phyloP scores from a whole-genome alignment of 1,140 invertebrate species.

The Eriosoma lanigerum region DNA sequence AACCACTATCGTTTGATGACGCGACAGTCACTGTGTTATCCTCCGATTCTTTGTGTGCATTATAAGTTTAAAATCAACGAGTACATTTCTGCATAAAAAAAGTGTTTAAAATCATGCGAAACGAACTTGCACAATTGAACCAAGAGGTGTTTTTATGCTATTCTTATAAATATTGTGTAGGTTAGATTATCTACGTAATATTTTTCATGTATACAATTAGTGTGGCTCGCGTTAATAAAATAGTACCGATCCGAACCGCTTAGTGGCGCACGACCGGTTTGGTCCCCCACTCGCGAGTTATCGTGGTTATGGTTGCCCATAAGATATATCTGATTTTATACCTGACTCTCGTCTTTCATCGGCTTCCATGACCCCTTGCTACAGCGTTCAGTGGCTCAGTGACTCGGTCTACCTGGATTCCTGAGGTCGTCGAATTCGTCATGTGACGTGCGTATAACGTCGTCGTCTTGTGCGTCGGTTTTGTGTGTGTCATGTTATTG shows the following conservation, averaged over 20 bases:
- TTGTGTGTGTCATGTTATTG: slow-evolving; percentile 14
- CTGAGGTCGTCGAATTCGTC: neutral
- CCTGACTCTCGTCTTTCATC: slow-evolving; percentile 32
- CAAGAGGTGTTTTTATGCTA: too few species aligned
- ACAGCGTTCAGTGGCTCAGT: too few species aligned
- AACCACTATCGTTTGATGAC: too few species aligned
- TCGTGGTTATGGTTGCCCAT: slow-evolving; percentile 7
- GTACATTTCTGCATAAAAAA: too few species aligned
- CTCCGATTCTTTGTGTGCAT: too few species aligned
- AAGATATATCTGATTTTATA: slow-evolving; percentile 20
- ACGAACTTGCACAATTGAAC: too few species aligned
- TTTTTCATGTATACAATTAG: too few species aligned
- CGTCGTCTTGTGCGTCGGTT: neutral
- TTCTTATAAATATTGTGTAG: too few species aligned
- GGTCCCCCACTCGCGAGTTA: neutral
- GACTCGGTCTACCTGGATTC: slow-evolving; percentile 21
- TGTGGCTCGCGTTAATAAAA: neutral
- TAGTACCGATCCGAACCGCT: slow-evolving; percentile 26
- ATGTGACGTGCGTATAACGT: neutral
- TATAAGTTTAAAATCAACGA: too few species aligned
- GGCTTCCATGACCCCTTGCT: slow-evolving; percentile 44
- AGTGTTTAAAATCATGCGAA: too few species aligned
- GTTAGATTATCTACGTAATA: too few species aligned
- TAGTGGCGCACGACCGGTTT: slow-evolving; percentile 40
- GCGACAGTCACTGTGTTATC: too few species aligned